These are phyloP conservation scores for Oplegnathus fasciatus DNA, from an alignment of 2,113 vertebrate species.

Conservation along the genomic window DNA sequence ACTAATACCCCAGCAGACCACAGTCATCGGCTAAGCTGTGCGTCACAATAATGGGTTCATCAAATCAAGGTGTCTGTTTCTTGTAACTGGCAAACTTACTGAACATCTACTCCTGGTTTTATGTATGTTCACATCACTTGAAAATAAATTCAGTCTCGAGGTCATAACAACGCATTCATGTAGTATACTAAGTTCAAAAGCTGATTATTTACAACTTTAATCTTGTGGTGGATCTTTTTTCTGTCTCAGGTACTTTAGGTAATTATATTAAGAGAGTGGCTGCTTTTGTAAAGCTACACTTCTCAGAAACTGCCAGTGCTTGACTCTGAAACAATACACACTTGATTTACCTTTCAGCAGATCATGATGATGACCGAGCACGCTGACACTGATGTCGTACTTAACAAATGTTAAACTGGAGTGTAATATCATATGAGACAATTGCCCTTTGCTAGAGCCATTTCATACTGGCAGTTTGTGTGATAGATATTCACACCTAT, in stretches of 20 bases:
- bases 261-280: constrained; percentile 20
- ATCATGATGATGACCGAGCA: constrained; percentile 6
- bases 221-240: constrained; percentile 21
- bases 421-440: background rate
- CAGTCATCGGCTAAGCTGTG: constrained; percentile 48
- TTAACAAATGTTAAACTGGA: background rate
- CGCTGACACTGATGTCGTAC: background rate
- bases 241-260: constrained; percentile 16
- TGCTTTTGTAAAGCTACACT: constrained; percentile 5
- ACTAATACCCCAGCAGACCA: constrained; percentile 45
- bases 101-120: constrained; percentile 15
- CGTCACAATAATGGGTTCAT: constrained; percentile 63
- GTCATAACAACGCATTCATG: constrained; percentile 33
- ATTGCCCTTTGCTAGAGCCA: background rate
- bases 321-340: constrained; percentile 5
- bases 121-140: constrained; percentile 30
- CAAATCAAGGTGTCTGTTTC: constrained; percentile 58
- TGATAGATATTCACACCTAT: background rate
- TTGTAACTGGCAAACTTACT: constrained; percentile 24
- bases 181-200: constrained; percentile 26
- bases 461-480: background rate
- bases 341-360: background rate
- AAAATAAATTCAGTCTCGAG: constrained; percentile 41
- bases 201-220: constrained; percentile 34
- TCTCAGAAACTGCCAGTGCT: constrained; percentile 5